Percentiles rank a stretch among this genome's conserved stretches.
Conservation (phyloP, 2,888 invertebrate genomes). For the Orchesellides sinensis region DNA sequence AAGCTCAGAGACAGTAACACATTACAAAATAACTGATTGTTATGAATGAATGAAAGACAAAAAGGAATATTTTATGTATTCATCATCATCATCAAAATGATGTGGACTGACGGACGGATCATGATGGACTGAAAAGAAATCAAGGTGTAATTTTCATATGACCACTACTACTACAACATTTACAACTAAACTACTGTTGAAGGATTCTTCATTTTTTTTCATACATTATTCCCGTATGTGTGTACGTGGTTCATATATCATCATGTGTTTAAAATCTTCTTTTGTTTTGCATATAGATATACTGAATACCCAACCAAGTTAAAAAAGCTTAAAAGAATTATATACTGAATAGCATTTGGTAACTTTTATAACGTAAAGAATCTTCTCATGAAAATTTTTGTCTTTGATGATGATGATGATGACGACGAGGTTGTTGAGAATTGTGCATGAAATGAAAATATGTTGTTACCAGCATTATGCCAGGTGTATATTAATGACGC, state of each 20-base stretch:
- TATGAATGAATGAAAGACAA: no score
- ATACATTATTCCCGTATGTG: neutral
- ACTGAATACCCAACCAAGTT: conserved; percentile 4
- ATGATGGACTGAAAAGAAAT: conserved; percentile 39
- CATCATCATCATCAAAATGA: no score
- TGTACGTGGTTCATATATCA: neutral
- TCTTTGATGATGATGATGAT: neutral
- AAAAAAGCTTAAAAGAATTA: no score
- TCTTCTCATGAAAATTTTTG: conserved; percentile 27
- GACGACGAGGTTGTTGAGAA: neutral
- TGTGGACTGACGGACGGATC: conserved; percentile 13
- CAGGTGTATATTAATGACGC: no score
- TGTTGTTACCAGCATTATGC: no score
- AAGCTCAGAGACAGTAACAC: no score
- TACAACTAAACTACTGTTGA: conserved; percentile 28
- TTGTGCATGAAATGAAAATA: neutral
- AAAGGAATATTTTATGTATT: no score
- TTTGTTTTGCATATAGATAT: conserved; percentile 23
- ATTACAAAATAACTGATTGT: no score
- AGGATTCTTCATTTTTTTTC: neutral
- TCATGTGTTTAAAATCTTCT: neutral
- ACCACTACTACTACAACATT: no score
- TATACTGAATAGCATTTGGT: conserved; percentile 28
- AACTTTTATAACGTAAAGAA: conserved; percentile 41
- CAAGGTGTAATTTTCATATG: conserved; percentile 53